Percentiles rank a stretch among this genome's conserved stretches.
These are phyloP conservation scores for Parnassius apollo DNA, from an alignment of 2,888 invertebrate genomes.

Conservation along the genomic window DNA sequence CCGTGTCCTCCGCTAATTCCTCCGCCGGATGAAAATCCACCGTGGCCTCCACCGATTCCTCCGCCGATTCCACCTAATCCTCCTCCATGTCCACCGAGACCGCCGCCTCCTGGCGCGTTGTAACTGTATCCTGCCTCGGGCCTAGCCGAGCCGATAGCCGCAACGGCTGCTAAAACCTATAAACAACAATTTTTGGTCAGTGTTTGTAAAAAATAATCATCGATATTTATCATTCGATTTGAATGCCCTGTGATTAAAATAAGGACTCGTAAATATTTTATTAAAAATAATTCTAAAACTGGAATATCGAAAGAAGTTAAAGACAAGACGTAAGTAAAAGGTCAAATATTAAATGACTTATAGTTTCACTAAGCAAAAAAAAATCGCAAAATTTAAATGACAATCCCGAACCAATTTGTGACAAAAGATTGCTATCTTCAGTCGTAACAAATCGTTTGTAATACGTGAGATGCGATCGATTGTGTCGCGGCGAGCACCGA, in stretches of 20 bases:
- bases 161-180: conserved; percentile 78
- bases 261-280: background rate
- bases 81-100: conserved; percentile 45
- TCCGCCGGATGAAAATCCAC: conserved; percentile 55
- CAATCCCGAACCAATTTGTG: conserved; percentile 22
- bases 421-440: conserved; percentile 18
- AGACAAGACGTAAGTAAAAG: background rate
- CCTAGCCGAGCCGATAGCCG: conserved; percentile 80
- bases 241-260: conserved; percentile 15
- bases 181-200: conserved; percentile 36
- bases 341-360: background rate
- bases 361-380: background rate
- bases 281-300: background rate
- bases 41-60: conserved; percentile 45
- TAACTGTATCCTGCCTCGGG: conserved; percentile 84
- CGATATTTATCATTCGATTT: background rate
- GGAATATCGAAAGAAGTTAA: background rate
- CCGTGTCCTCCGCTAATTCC: conserved; percentile 47
- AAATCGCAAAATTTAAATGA: background rate
- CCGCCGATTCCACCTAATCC: conserved; percentile 53
- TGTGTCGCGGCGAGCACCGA: conserved; percentile 56
- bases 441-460: conserved; percentile 16
- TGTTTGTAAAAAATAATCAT: background rate
- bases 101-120: conserved; percentile 72
- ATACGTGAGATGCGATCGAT: conserved; percentile 9